phyloP scores from a whole-genome alignment of 2,113 vertebrate genomes.

The Toxotes chatareus region DNA sequence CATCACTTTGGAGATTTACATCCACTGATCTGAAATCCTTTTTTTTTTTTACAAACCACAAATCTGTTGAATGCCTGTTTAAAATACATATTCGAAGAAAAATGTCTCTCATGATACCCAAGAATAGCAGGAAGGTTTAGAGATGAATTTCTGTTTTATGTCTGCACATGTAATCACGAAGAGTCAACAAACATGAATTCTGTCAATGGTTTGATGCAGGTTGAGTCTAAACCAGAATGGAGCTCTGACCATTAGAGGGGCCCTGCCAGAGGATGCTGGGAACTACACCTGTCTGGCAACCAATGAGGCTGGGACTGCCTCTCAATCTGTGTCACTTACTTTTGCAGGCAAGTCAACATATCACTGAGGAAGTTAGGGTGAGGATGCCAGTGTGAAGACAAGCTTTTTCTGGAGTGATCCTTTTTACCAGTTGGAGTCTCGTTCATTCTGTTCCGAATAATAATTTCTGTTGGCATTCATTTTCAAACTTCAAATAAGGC shows the following conservation, averaged over 20 bases:
- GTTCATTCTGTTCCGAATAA: neutral
- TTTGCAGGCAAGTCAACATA: slow-evolving; percentile 80
- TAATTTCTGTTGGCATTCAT: neutral
- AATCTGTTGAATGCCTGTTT: slow-evolving; percentile 15
- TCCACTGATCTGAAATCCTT: slow-evolving; percentile 14
- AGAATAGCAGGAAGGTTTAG: slow-evolving; percentile 32
- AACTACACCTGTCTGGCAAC: slow-evolving; percentile 91
- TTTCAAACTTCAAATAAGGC: neutral
- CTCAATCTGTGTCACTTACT: slow-evolving; percentile 70
- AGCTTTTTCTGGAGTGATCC: neutral
- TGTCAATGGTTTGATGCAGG: slow-evolving; percentile 49
- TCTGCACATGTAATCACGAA: slow-evolving; percentile 62
- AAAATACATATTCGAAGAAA: slow-evolving; percentile 48
- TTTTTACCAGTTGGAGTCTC: neutral
- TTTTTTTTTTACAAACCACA: slow-evolving; percentile 18
- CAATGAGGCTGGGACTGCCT: slow-evolving; percentile 83
- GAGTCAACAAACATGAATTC: slow-evolving; percentile 46
- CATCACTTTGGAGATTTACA: slow-evolving; percentile 39
- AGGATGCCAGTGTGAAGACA: neutral
- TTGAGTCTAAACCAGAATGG: slow-evolving; percentile 83
- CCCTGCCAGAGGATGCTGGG: slow-evolving; percentile 90
- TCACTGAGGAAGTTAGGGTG: neutral
- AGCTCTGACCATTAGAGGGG: slow-evolving; percentile 85
- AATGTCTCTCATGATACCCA: slow-evolving; percentile 26
- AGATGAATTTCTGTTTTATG: slow-evolving; percentile 41